These are phyloP conservation scores for Bubo scandiacus DNA, from an alignment of 2,113 vertebrate species.

Conservation along the genomic window DNA sequence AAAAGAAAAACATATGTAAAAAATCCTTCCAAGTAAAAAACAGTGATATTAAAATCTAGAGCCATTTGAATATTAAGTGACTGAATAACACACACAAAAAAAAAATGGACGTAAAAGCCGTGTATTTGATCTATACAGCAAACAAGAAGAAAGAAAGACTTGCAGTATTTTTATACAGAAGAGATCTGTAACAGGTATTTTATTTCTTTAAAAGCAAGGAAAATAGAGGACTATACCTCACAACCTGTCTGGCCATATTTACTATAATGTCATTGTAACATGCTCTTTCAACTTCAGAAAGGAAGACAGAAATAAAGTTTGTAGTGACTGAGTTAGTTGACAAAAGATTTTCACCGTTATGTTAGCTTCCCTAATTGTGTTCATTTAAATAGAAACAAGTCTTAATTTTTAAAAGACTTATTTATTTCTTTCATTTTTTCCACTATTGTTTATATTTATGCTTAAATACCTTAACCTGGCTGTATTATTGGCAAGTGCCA, in stretches of 20 bases:
- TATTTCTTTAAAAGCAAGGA: conserved; percentile 76
- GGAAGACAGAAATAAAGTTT: conserved; percentile 59
- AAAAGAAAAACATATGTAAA: conserved; percentile 1
- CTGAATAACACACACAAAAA: conserved; percentile 29
- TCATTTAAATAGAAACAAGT: conserved; percentile 66
- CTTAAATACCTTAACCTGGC: conserved; percentile 68
- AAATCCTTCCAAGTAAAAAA: conserved; percentile 64
- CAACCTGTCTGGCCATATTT: conserved; percentile 74
- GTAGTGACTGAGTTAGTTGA: conserved; percentile 66
- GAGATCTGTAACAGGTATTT: conserved; percentile 77
- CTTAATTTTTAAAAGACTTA: conserved; percentile 70
- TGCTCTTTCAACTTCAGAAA: conserved; percentile 65
- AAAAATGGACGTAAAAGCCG: conserved; percentile 42
- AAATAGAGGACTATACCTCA: conserved; percentile 77
- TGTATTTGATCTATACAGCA: conserved; percentile 60
- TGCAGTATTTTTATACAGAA: conserved; percentile 80
- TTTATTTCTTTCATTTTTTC: conserved; percentile 73
- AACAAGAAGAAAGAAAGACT: conserved; percentile 65
- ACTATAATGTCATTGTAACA: conserved; percentile 69
- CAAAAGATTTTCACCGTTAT: conserved; percentile 42
- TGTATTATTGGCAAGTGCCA: conserved; percentile 75
- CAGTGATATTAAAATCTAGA: conserved; percentile 68
- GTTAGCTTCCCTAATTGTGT: conserved; percentile 65
- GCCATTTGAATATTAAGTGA: conserved; percentile 70
- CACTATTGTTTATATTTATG: conserved; percentile 76